Evolutionary conservation across 2,113 vertebrate genomes (phyloP), one percentile per base, ranked within the genome.

Genomic region (Maccullochella peelii): DNA sequence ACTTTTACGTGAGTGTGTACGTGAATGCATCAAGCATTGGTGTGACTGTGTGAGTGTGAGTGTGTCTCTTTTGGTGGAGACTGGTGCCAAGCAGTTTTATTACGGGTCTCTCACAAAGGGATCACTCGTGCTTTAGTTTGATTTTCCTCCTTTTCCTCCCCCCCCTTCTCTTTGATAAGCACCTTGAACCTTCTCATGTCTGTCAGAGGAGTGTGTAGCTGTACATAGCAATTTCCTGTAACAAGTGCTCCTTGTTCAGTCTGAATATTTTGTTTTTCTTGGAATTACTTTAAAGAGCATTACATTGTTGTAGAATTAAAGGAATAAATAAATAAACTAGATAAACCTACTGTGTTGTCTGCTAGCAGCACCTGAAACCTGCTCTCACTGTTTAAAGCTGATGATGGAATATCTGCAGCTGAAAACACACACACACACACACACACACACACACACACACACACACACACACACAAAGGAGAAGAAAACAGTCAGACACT

Each of bases 241-340:
- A 92, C 87, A 94, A 94, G 92, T 95, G 94, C 92, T 93, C 91
- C 93, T 94, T 91, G 92, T 93, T 94, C 83, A 90, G 86, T 92
- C 88, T 92, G 92, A 90, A 93, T 93, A 92, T 93, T 94, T 94
- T 88, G 85, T 91, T 94, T 33, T 91, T 93, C 86, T 92, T 91
- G 90, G 79, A 91, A 91, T 93, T 92, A 89, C 87, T 93, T 94
- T 93, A 82, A 84, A 93, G 90, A 94, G 88, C 86, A 91, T 94
- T 94, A 93, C 78, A 79, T 92, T 94, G 92, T 94, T 95, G 94
- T 95, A 95, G 93, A 94, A 86, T 93, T 92, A 87, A 92, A 94
- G 66, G 77, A 86, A 72, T 33, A 33, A 38, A 36, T 3, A 87
- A 91, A 91, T 93, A 91, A 94, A 94, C 87, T 91, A 94, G 89